Percentiles rank a stretch among this genome's conserved stretches.
Conservation (phyloP, 1,140 invertebrate species). For the Macrocentrus cingulum region DNA sequence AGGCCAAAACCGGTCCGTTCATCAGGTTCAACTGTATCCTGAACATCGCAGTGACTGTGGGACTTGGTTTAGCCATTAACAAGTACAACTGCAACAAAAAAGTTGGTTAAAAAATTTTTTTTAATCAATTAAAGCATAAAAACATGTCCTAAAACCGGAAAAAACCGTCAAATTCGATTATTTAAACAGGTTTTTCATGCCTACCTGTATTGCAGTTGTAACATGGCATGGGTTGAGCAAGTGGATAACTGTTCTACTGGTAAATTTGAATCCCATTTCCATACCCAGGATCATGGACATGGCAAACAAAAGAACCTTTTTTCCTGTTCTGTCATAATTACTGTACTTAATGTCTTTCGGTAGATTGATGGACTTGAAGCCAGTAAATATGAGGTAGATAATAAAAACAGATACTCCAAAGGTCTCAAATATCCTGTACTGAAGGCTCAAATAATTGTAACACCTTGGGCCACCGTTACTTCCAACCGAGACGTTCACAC, state of each 20-base stretch:
- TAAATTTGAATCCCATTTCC: constrained; percentile 91
- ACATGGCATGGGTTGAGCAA: constrained; percentile 93
- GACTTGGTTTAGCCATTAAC: constrained; percentile 80
- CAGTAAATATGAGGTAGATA: constrained; percentile 60
- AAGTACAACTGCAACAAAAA: constrained; percentile 73
- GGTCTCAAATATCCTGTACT: constrained; percentile 72
- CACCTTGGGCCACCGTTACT: constrained; percentile 81
- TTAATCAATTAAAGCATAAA: too few species aligned
- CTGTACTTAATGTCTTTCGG: constrained; percentile 59
- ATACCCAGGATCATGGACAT: constrained; percentile 83
- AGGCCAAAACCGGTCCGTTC: constrained; percentile 87
- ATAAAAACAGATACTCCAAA: constrained; percentile 65
- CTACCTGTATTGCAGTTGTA: constrained; percentile 84
- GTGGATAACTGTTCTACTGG: constrained; percentile 88
- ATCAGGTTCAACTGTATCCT: constrained; percentile 87
- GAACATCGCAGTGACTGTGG: constrained; percentile 78
- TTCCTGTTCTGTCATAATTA: constrained; percentile 67
- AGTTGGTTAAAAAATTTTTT: constrained; percentile 2
- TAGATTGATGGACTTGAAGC: constrained; percentile 60
- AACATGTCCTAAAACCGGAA: too few species aligned
- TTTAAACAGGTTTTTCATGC: too few species aligned
- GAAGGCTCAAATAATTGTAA: constrained; percentile 69
- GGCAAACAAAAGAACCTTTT: constrained; percentile 69
- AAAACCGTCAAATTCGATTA: too few species aligned
- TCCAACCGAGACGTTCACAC: constrained; percentile 77